These are phyloP conservation scores for Esox masquinongy DNA, from an alignment of 2,797 vertebrate species.

Conservation along the genomic window DNA sequence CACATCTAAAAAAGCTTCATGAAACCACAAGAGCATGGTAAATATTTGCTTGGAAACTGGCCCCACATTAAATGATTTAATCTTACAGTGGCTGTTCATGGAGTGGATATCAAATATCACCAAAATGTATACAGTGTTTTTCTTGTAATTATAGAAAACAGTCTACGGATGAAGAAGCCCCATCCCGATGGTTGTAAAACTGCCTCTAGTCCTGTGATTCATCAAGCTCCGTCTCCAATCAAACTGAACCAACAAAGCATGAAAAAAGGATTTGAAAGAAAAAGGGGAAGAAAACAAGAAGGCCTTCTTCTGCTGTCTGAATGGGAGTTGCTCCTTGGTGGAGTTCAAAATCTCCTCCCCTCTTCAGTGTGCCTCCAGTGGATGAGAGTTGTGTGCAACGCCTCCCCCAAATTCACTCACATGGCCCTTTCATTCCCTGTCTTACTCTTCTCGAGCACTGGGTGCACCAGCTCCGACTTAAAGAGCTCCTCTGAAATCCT, in stretches of 20 bases:
- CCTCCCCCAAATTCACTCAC: conserved; percentile 14
- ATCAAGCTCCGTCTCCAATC: conserved; percentile 66
- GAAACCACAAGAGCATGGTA: conserved; percentile 21
- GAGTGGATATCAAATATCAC: conserved; percentile 20
- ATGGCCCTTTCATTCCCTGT: neutral
- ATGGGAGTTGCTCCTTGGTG: conserved; percentile 44
- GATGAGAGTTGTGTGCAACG: neutral
- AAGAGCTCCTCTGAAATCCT: conserved; percentile 41
- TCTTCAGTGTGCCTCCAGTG: neutral
- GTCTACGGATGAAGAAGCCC: conserved; percentile 27
- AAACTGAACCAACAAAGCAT: conserved; percentile 75
- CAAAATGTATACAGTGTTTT: neutral
- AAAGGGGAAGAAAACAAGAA: conserved; percentile 66
- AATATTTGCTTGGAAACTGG: conserved; percentile 49
- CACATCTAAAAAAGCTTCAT: conserved; percentile 16
- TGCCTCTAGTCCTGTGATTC: conserved; percentile 33
- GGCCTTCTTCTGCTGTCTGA: conserved; percentile 62
- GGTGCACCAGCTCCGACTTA: conserved; percentile 54
- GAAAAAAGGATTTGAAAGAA: conserved; percentile 78
- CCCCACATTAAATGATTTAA: conserved; percentile 18
- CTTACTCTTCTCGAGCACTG: conserved; percentile 46
- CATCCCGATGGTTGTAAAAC: conserved; percentile 34
- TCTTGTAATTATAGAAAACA: conserved; percentile 27
- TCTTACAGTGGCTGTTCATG: neutral
- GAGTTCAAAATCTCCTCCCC: conserved; percentile 38